phyloP scores from a whole-genome alignment of 2,797 vertebrate genomes.

The Pipistrellus kuhlii region DNA sequence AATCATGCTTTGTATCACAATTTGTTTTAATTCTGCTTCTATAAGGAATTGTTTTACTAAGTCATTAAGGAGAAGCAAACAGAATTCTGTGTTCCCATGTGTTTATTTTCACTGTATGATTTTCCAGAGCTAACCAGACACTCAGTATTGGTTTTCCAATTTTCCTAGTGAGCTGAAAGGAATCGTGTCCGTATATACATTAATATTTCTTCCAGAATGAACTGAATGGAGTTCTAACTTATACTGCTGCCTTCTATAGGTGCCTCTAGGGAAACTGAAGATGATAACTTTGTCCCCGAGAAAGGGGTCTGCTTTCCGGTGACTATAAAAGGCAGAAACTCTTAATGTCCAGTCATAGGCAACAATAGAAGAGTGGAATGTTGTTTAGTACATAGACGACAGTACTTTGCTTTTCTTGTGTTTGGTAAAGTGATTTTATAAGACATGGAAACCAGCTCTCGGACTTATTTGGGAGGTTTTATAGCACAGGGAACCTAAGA shows the following conservation, averaged over 20 bases:
- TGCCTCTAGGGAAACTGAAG: neutral
- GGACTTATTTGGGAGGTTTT: neutral
- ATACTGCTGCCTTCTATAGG: neutral
- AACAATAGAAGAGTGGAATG: constrained; percentile 25
- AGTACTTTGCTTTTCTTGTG: constrained; percentile 58
- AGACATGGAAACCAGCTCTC: constrained; percentile 11
- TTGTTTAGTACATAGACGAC: constrained; percentile 28
- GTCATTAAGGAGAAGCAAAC: neutral
- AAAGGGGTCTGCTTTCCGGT: constrained; percentile 36
- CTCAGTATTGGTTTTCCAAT: constrained; percentile 8
- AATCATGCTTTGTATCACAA: neutral
- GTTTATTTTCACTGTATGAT: constrained; percentile 9
- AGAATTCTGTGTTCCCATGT: neutral
- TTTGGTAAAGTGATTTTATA: constrained; percentile 16
- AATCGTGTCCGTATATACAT: neutral
- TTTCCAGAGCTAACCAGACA: neutral
- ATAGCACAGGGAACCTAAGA: constrained; percentile 20
- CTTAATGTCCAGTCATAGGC: neutral
- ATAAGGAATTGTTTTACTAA: constrained; percentile 28
- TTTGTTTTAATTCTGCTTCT: constrained; percentile 26
- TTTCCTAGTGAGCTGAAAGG: constrained; percentile 56
- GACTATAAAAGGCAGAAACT: constrained; percentile 47
- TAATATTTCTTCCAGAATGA: constrained; percentile 50
- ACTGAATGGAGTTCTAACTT: neutral
- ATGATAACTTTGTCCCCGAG: constrained; percentile 54